Evolutionary conservation across 2,113 vertebrate species (phyloP), one percentile per base, ranked within the genome.

Genomic region (Noctilio leporinus): DNA sequence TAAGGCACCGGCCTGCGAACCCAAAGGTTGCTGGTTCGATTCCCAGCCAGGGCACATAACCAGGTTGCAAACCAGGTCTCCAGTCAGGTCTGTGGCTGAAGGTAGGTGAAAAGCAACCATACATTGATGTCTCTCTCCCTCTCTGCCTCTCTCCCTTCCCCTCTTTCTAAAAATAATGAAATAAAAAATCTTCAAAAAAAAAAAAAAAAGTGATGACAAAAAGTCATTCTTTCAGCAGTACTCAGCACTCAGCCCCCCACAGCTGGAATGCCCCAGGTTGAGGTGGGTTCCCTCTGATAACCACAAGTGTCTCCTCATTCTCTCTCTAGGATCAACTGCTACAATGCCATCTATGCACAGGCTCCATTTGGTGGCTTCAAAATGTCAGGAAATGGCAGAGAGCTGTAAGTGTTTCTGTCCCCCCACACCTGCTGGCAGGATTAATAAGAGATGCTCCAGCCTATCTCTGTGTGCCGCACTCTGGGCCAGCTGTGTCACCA

Each of bases 301-400:
- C 17, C 3, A 0, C 8, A 2, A 30, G 3, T 11, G 0, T 69
- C 65, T 84, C 72, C 73, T 22, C 10, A 0, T 57, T 80, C 53
- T 65, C 45, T 82, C 92, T 94, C 78, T 65, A 99, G 99, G 99
- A 98, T 99, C 97, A 99, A 99, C 98, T 99, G 99, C 96, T 99
- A 99, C 96, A 99, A 99, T 0, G 99, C 99, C 0, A 98, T 99
- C 47, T 99, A 99, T 24, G 99, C 98, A 73, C 99, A 99, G 96
- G 97, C 99, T 89, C 99, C 99, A 0, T 99, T 99, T 49, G 99
- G 99, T 91, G 99, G 99, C 49, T 99, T 98, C 96, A 99, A 99
- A 97, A 99, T 99, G 99, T 99, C 99, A 35, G 99, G 99, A 96
- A 99, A 99, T 3, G 99, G 99, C 97, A 98, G 99, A 98, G 99